Percentiles rank a stretch among this genome's conserved stretches.
Conservation (phyloP, 1,140 invertebrate genomes). For the Gerris buenoi region DNA sequence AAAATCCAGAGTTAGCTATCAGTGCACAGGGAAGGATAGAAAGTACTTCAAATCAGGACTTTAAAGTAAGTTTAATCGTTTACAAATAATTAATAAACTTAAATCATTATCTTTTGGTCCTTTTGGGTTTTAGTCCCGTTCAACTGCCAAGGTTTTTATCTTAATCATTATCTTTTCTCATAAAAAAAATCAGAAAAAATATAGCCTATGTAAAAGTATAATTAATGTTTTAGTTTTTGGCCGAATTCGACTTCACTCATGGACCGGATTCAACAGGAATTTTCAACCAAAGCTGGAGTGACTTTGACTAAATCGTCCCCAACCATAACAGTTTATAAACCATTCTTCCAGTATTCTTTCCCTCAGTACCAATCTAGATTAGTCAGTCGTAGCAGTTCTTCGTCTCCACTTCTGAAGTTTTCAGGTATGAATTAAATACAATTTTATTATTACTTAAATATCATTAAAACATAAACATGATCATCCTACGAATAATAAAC, state of each 20-base stretch:
- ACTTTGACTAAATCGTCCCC: slow-evolving; percentile 35
- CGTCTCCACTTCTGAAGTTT: background rate
- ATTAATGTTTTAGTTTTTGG: background rate
- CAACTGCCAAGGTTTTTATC: too few species aligned
- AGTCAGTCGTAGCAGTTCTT: slow-evolving; percentile 26
- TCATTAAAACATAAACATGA: too few species aligned
- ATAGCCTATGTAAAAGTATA: too few species aligned
- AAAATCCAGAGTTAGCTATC: background rate
- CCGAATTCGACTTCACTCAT: slow-evolving; percentile 29
- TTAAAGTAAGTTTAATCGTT: background rate
- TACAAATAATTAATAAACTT: too few species aligned
- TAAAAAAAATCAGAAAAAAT: too few species aligned
- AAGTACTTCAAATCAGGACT: background rate
- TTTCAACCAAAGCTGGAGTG: slow-evolving; percentile 45
- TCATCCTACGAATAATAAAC: too few species aligned
- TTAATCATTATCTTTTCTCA: too few species aligned
- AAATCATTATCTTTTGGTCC: too few species aligned
- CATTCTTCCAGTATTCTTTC: slow-evolving; percentile 47
- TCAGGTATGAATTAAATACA: background rate
- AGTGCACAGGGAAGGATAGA: background rate
- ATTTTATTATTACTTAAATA: too few species aligned
- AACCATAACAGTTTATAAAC: slow-evolving; percentile 39
- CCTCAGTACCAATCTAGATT: slow-evolving; percentile 28
- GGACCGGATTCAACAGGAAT: slow-evolving; percentile 44
- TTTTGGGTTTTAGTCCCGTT: too few species aligned